Conservation (phyloP, 2,113 vertebrate species). For the Pristiophorus japonicus region DNA sequence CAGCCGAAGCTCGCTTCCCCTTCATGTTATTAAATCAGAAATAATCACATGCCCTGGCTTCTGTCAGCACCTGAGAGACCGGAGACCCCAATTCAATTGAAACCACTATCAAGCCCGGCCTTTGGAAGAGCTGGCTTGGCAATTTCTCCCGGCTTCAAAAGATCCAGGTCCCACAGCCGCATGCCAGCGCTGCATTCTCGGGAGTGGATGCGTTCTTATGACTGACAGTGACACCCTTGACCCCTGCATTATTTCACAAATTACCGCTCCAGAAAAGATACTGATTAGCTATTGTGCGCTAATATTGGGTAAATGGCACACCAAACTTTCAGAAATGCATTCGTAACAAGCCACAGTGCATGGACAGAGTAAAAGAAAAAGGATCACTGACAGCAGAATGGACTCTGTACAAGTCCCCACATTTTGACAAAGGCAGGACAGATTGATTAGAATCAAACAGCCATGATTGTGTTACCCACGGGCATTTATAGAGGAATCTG, state of each 20-base stretch:
- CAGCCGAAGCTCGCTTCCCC: constrained; percentile 96
- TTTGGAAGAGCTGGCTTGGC: constrained; percentile 57
- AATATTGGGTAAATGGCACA: constrained; percentile 39
- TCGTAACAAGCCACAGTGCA: neutral
- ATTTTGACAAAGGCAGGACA: neutral
- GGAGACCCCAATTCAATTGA: constrained; percentile 98
- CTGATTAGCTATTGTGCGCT: constrained; percentile 47
- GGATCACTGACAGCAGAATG: neutral
- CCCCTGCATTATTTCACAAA: constrained; percentile 48
- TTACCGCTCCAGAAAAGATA: constrained; percentile 14
- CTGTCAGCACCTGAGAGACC: constrained; percentile 83
- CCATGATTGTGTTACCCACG: neutral
- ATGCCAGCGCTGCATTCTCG: constrained; percentile 68
- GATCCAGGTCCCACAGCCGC: constrained; percentile 65
- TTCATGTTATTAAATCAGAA: constrained; percentile 99
- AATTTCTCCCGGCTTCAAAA: constrained; percentile 80
- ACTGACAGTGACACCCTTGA: constrained; percentile 53
- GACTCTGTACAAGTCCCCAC: neutral
- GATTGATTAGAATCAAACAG: constrained; percentile 14
- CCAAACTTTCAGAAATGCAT: neutral
- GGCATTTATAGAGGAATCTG: neutral
- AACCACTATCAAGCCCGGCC: constrained; percentile 79
- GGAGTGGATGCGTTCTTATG: constrained; percentile 47
- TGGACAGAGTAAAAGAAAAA: neutral
- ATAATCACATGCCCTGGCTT: constrained; percentile 80